Evolutionary conservation across 2,888 invertebrate species (phyloP).

Genomic region (Napeogenes inachia): DNA sequence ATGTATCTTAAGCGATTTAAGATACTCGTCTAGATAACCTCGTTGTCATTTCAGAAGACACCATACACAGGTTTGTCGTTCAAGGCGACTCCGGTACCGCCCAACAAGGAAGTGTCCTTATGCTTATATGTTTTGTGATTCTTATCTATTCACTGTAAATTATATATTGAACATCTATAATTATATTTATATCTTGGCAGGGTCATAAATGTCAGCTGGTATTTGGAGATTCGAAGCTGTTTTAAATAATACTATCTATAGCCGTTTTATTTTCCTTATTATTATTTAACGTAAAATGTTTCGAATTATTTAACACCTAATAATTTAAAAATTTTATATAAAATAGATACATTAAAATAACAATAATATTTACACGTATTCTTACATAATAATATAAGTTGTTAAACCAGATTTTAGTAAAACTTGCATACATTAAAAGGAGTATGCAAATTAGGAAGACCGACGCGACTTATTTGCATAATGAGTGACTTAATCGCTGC

Average conservation of each 20-base stretch:
- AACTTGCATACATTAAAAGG: slow-evolving; percentile 45
- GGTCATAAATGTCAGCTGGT: neutral
- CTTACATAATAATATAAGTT: neutral
- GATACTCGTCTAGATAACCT: slow-evolving; percentile 30
- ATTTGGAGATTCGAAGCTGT: too few relatives aligned
- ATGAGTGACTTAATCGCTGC: slow-evolving; percentile 40
- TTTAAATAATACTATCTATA: too few relatives aligned
- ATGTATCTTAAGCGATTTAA: neutral
- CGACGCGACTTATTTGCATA: slow-evolving; percentile 50
- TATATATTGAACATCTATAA: neutral
- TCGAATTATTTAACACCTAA: too few relatives aligned
- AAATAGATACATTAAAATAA: too few relatives aligned
- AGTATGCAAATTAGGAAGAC: slow-evolving; percentile 50
- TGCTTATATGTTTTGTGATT: slow-evolving; percentile 21
- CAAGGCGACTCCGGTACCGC: slow-evolving; percentile 43
- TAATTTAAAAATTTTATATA: too few relatives aligned
- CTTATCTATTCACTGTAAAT: slow-evolving; percentile 8
- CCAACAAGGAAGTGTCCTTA: slow-evolving; percentile 52
- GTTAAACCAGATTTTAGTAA: slow-evolving; percentile 28
- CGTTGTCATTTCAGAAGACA: slow-evolving; percentile 30
- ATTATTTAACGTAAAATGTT: too few relatives aligned
- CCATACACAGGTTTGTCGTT: slow-evolving; percentile 43
- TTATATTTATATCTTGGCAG: neutral
- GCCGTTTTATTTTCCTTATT: too few relatives aligned
- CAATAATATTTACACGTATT: too few relatives aligned